phyloP scores from a whole-genome alignment of 2,797 vertebrate species.

The Danio kyathit region DNA sequence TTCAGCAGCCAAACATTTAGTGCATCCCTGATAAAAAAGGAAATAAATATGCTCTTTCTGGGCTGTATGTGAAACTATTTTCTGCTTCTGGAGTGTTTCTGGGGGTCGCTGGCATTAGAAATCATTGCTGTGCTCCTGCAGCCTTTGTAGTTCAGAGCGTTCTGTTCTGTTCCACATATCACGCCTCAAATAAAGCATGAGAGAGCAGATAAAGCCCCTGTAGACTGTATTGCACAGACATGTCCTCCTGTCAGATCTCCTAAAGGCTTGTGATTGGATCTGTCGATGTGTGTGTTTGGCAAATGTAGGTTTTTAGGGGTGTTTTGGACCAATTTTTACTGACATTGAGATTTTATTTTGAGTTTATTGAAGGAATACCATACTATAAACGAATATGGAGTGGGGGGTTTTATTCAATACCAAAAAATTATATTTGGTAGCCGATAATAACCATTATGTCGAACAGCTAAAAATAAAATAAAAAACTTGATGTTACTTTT shows the following conservation, averaged over 20 bases:
- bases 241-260: background rate
- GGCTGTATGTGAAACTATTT: background rate
- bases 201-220: slow-evolving; percentile 30
- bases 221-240: slow-evolving; percentile 9
- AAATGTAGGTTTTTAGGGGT: slow-evolving; percentile 7
- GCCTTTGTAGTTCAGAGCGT: slow-evolving; percentile 27
- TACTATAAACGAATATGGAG: no score
- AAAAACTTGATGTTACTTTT: no score
- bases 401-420: no score
- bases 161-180: slow-evolving; percentile 37
- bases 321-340: background rate
- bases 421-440: no score
- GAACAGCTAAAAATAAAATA: no score
- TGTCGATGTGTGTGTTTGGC: background rate
- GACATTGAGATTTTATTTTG: no score
- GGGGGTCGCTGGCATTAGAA: slow-evolving; percentile 12
- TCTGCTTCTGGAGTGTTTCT: background rate
- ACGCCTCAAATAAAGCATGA: slow-evolving; percentile 37
- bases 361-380: background rate
- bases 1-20: no score
- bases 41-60: background rate
- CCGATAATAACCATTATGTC: no score
- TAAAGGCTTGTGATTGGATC: background rate
- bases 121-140: slow-evolving; percentile 7
- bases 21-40: no score